Evolutionary conservation across 2,113 vertebrate species (phyloP), one percentile per base, ranked within the genome.

Genomic region (Pogona vitticeps): DNA sequence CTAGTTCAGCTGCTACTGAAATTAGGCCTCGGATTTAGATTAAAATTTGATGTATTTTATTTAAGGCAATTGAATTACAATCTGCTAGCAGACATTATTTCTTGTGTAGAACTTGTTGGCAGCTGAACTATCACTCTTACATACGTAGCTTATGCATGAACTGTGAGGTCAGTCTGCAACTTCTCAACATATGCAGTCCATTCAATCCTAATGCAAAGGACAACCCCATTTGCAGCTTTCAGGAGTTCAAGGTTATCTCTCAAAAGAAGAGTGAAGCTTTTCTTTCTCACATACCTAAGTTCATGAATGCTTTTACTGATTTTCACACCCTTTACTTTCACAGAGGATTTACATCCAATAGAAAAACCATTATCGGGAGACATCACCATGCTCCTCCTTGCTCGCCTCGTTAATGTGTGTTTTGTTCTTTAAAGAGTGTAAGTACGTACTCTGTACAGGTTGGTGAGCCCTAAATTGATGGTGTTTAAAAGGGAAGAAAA

Each of bases 291-390:
- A 79, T 58, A 90, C 82, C 82, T 88, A 80, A 84, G 20, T 83
- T 93, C 46, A 70, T 86, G 33, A 10, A 88, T 85, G 73, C 17
- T 91, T 92, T 92, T 88, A 80, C 65, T 63, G 85, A 77, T 93
- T 95, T 94, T 94, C 87, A 89, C 92, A 92, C 82, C 90, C 42
- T 87, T 89, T 87, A 84, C 88, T 92, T 90, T 92, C 90, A 91
- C 86, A 88, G 80, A 90, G 70, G 31, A 71, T 80, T 88, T 83
- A 3, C 61, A 84, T 84, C 78, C 31, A 36, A 21, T 56, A 83
- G 42, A 87, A 86, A 56, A 84, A 38, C 90, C 83, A 91, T 95
- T 95, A 94, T 58, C 83, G 80, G 56, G 80, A 92, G 84, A 70
- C 12, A 68, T 63, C 71, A 8, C 31, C 26, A 31, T 52, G 56